Conservation (phyloP, 1,140 invertebrate species). For the Holotrichia oblita region DNA sequence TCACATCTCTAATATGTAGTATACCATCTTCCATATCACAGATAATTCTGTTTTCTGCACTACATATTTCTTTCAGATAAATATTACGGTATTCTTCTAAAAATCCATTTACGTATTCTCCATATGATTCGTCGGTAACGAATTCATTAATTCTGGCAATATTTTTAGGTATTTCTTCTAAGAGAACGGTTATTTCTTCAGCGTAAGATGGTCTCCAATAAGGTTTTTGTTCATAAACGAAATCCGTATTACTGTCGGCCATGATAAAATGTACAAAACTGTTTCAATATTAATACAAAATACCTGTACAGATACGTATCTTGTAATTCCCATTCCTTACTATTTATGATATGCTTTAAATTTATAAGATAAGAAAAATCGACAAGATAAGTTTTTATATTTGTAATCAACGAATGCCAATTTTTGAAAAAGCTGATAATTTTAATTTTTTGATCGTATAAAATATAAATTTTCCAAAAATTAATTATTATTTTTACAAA, state of each 20-base stretch:
- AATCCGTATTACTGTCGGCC: not conserved
- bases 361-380: no score
- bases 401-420: no score
- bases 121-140: not conserved
- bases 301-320: no score
- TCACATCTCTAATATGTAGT: not conserved
- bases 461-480: no score
- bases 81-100: not conserved
- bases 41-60: not conserved
- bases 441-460: no score
- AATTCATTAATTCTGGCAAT: not conserved
- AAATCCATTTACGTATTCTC: not conserved
- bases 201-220: conserved; percentile 6
- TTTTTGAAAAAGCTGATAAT: no score
- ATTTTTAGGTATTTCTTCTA: not conserved
- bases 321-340: no score
- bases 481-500: no score
- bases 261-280: no score
- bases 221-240: conserved; percentile 15
- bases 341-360: no score
- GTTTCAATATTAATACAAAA: no score
- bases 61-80: not conserved
- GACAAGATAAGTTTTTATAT: no score
- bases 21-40: not conserved
- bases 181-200: not conserved